Evolutionary conservation across 2,888 invertebrate species (phyloP).

Genomic region (Phasia obesa): DNA sequence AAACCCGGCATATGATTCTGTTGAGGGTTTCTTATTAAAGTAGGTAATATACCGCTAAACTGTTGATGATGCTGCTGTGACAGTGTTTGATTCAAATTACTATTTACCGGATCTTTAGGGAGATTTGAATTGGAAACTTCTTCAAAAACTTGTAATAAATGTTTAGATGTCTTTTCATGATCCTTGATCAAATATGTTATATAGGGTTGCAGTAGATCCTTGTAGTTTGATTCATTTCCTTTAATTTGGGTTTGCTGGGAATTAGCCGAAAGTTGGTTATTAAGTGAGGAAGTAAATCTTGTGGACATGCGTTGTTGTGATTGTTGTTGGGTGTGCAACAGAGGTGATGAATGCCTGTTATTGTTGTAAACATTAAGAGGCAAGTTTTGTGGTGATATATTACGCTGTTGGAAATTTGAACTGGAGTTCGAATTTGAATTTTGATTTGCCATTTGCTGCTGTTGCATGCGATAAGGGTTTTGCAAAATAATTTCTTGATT

Average conservation of each 20-base stretch:
- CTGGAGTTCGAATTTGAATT: background rate
- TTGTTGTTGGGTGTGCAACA: constrained; percentile 27
- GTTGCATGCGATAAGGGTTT: constrained; percentile 55
- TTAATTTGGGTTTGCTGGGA: constrained; percentile 4
- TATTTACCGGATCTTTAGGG: background rate
- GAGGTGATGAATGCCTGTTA: background rate
- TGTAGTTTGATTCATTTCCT: constrained; percentile 45
- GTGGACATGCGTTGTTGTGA: constrained; percentile 21
- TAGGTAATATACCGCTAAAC: constrained; percentile 27
- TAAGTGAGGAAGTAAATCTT: constrained; percentile 24
- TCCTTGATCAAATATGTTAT: constrained; percentile 58
- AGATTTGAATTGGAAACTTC: constrained; percentile 46
- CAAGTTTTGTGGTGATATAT: constrained; percentile 26
- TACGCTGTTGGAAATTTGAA: constrained; percentile 27
- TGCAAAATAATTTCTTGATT: constrained; percentile 59
- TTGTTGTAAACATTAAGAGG: constrained; percentile 31
- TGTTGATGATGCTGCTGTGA: constrained; percentile 1
- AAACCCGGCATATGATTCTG: constrained; percentile 59
- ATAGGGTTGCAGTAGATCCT: constrained; percentile 53
- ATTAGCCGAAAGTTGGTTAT: constrained; percentile 1
- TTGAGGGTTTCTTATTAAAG: constrained; percentile 49
- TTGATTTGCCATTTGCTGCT: constrained; percentile 20
- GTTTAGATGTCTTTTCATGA: constrained; percentile 63
- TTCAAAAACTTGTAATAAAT: constrained; percentile 55
- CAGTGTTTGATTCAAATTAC: constrained; percentile 7